Conservation (phyloP, 2,888 invertebrate species). For the Eristalis tenax region DNA sequence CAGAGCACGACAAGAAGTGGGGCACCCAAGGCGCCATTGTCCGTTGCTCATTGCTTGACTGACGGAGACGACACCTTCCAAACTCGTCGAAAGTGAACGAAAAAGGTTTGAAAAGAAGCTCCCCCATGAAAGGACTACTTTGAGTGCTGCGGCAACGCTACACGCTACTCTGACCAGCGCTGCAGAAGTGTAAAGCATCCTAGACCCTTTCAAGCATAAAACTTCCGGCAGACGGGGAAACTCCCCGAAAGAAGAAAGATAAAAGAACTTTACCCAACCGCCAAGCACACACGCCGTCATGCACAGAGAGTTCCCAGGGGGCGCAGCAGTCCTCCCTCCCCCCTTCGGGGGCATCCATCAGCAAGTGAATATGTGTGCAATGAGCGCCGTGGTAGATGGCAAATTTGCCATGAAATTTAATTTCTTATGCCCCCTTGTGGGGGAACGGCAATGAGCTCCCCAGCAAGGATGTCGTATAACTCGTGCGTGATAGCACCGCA, state of each 20-base stretch:
- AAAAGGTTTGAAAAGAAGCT: no score
- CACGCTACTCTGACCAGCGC: background rate
- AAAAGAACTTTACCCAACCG: background rate
- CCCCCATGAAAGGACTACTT: background rate
- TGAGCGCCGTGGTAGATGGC: background rate
- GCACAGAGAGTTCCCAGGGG: background rate
- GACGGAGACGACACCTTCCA: no score
- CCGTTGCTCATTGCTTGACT: no score
- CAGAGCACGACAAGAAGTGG: no score
- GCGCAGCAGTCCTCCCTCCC: background rate
- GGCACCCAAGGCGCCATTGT: no score
- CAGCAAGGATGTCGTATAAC: background rate
- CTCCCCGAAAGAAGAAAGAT: background rate
- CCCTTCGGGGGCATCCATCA: background rate
- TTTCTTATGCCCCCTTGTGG: background rate
- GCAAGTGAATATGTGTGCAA: constrained; percentile 25
- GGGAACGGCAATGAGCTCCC: background rate
- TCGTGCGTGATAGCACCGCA: background rate
- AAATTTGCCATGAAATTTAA: constrained; percentile 48
- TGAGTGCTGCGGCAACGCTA: background rate
- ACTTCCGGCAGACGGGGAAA: background rate
- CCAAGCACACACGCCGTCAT: background rate
- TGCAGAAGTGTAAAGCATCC: background rate
- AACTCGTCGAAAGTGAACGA: no score
- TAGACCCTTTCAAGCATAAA: background rate